phyloP scores from a whole-genome alignment of 2,113 vertebrate species.

The Anguilla japonica region DNA sequence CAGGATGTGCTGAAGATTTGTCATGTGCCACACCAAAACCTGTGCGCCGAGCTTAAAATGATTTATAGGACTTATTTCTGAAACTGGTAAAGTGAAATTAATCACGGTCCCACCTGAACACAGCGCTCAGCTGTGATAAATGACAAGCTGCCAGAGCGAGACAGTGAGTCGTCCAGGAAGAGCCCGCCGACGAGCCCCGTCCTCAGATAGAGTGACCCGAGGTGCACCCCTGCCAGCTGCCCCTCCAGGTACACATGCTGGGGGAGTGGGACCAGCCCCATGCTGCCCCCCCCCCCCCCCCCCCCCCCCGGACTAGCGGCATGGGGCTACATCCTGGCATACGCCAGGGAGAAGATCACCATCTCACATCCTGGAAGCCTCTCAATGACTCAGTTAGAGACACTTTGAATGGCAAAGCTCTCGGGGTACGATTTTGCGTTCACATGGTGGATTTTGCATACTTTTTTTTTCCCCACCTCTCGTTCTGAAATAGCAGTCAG shows the following conservation, averaged over 20 bases:
- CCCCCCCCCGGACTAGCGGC: not conserved
- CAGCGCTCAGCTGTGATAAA: conserved; percentile 75
- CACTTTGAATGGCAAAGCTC: conserved; percentile 29
- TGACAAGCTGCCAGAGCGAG: conserved; percentile 74
- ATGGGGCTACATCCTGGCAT: not conserved
- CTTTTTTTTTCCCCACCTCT: not conserved
- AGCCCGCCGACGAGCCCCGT: conserved; percentile 53
- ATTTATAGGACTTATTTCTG: conserved; percentile 83
- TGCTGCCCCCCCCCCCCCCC: not conserved
- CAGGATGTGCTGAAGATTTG: conserved; percentile 69
- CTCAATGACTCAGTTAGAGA: conserved; percentile 10
- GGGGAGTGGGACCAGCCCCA: conserved; percentile 36
- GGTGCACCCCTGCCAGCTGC: conserved; percentile 64
- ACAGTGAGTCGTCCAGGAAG: conserved; percentile 76
- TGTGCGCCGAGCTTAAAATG: conserved; percentile 64
- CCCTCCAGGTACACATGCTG: conserved; percentile 54
- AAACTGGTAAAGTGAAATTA: conserved; percentile 80
- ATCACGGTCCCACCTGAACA: conserved; percentile 76
- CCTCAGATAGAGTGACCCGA: conserved; percentile 72
- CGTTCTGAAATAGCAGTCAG: not conserved
- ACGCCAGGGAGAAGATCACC: not conserved
- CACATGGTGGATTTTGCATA: conserved; percentile 34
- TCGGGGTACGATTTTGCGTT: conserved; percentile 37
- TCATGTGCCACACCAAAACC: conserved; percentile 62
- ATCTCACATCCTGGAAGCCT: not conserved